A percentile compares a stretch with the other conserved stretches of the same genome.
phyloP scores from a whole-genome alignment of 92 coral and sea anemone genomes.

The Epizoanthus scotinus region DNA sequence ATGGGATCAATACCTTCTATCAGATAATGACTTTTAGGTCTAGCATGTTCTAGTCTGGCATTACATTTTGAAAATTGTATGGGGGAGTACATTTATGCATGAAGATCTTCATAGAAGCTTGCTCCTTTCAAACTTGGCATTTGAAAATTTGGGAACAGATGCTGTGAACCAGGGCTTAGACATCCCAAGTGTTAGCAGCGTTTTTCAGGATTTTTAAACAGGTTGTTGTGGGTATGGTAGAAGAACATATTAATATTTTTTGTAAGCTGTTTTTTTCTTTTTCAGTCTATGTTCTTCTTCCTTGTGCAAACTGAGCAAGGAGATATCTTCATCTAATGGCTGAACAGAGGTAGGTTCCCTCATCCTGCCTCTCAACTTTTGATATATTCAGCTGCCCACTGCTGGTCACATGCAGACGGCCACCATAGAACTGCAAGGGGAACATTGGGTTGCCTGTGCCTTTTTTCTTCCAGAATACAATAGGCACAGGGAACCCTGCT shows the following conservation, averaged over 20 bases:
- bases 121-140: too few species aligned
- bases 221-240: background rate
- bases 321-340: slow-evolving; percentile 86
- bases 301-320: slow-evolving; percentile 99
- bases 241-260: background rate
- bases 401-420: slow-evolving; percentile 57
- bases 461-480: slow-evolving; percentile 75
- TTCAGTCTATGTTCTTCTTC: slow-evolving; percentile 99
- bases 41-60: too few species aligned
- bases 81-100: too few species aligned
- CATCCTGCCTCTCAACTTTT: slow-evolving; percentile 59
- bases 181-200: too few species aligned
- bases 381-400: slow-evolving; percentile 71
- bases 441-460: slow-evolving; percentile 57
- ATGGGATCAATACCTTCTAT: too few species aligned
- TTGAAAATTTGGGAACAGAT: too few species aligned
- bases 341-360: slow-evolving; percentile 70
- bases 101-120: too few species aligned
- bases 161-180: too few species aligned
- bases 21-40: too few species aligned
- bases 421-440: slow-evolving; percentile 56
- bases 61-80: too few species aligned
- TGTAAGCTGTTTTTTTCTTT: background rate
- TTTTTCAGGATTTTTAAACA: too few species aligned
- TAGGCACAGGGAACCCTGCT: slow-evolving; percentile 74